A percentile compares a stretch with the other conserved stretches of the same genome.
These are phyloP conservation scores for Lagopus muta DNA, from an alignment of 2,113 vertebrate genomes.

Conservation along the genomic window DNA sequence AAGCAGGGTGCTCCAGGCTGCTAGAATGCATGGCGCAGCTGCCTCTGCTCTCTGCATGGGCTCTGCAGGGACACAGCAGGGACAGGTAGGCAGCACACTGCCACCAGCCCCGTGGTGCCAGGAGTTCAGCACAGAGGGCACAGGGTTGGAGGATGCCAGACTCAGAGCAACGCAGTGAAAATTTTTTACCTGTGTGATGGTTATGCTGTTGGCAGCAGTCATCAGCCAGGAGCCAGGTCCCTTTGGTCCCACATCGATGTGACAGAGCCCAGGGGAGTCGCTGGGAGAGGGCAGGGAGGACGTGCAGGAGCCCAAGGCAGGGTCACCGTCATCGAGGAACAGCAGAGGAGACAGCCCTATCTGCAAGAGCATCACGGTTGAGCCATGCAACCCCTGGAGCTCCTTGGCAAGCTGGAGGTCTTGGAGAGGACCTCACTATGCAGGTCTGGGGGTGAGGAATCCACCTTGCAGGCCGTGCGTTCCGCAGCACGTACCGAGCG, in stretches of 20 bases:
- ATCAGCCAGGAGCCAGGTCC: slow-evolving; percentile 80
- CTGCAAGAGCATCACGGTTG: slow-evolving; percentile 68
- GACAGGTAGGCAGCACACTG: background rate
- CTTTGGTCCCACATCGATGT: slow-evolving; percentile 60
- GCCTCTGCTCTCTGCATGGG: background rate
- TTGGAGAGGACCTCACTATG: background rate
- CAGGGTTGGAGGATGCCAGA: background rate
- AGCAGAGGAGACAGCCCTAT: slow-evolving; percentile 89
- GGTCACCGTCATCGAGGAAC: slow-evolving; percentile 77
- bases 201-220: slow-evolving; percentile 18
- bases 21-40: slow-evolving; percentile 32
- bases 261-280: slow-evolving; percentile 55
- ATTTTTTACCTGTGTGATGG: background rate
- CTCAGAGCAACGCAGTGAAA: background rate
- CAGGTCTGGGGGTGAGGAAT: background rate
- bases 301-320: background rate
- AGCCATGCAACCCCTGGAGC: rapidly evolving
- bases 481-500: slow-evolving; percentile 75
- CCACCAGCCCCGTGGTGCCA: background rate
- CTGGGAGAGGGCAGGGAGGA: background rate
- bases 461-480: background rate
- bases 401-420: background rate
- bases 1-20: background rate
- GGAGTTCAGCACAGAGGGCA: background rate
- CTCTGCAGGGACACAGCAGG: background rate